phyloP scores from a whole-genome alignment of 2,113 vertebrate genomes.

The Marcusenius ussheri region DNA sequence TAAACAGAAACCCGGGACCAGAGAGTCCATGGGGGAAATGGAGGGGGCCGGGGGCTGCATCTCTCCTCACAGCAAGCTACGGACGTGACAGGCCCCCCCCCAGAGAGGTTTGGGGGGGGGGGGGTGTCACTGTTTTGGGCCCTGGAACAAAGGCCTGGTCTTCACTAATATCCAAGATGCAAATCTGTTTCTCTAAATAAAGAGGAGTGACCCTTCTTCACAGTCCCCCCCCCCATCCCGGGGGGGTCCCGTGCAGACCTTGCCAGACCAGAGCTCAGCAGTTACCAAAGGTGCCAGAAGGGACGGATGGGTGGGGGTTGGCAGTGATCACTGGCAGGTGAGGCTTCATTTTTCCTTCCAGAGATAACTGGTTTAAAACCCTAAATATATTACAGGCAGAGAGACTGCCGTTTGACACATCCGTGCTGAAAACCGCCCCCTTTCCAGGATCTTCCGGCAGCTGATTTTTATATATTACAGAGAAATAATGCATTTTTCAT shows the following conservation, averaged over 20 bases:
- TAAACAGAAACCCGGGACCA: conserved; percentile 61
- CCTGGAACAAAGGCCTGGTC: conserved; percentile 52
- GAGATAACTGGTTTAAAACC: conserved; percentile 40
- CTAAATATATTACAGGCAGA: neutral
- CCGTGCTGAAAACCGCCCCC: neutral
- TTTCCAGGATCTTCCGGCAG: neutral
- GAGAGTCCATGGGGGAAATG: neutral
- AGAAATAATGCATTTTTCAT: neutral
- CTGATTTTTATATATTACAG: neutral
- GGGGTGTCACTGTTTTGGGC: conserved; percentile 41
- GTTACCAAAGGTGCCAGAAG: conserved; percentile 48
- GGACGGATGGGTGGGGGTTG: conserved; percentile 11
- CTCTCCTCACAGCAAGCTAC: conserved; percentile 35
- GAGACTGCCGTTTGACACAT: neutral
- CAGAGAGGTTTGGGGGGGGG: conserved; percentile 16
- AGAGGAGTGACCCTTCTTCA: conserved; percentile 29
- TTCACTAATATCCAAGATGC: conserved; percentile 59
- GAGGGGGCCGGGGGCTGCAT: conserved; percentile 22
- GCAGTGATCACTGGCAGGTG: conserved; percentile 48
- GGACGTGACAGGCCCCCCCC: conserved; percentile 44
- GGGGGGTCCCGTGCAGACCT: conserved; percentile 34
- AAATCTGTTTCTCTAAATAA: conserved; percentile 62
- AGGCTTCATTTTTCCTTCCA: conserved; percentile 35
- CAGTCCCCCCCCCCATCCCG: conserved; percentile 27
- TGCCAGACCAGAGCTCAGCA: conserved; percentile 41